Evolutionary conservation across 2,113 vertebrate genomes (phyloP).

Genomic region (Brevimyrus niger): DNA sequence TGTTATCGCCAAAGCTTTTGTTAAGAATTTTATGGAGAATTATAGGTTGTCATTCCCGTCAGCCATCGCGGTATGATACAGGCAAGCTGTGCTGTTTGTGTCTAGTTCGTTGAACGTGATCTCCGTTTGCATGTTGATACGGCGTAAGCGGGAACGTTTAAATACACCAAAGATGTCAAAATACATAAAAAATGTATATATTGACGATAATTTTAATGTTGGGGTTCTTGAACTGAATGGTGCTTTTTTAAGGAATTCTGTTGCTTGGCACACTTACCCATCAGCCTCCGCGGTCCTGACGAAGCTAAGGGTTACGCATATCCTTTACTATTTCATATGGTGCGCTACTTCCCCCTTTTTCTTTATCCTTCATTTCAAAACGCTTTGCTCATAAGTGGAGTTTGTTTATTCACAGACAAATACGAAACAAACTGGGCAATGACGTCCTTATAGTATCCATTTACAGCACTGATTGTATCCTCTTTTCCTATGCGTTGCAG

Average conservation of each 20-base stretch:
- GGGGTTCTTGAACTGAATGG: constrained; percentile 39
- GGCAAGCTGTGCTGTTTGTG: constrained; percentile 12
- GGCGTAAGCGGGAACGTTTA: not conserved
- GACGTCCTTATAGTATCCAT: constrained; percentile 8
- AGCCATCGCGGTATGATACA: constrained; percentile 29
- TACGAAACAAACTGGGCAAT: constrained; percentile 12
- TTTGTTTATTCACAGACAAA: constrained; percentile 22
- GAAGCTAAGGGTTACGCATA: constrained; percentile 30
- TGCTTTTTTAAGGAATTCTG: constrained; percentile 19
- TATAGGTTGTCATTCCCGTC: constrained; percentile 25
- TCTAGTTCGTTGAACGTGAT: constrained; percentile 7
- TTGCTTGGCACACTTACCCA: constrained; percentile 35
- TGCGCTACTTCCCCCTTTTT: constrained; percentile 13
- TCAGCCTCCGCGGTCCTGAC: constrained; percentile 29
- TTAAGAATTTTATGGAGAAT: constrained; percentile 1
- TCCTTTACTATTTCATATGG: constrained; percentile 22
- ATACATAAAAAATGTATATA: not conserved
- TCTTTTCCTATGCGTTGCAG: constrained; percentile 13
- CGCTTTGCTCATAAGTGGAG: not conserved
- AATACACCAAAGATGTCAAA: not conserved
- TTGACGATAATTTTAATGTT: not conserved
- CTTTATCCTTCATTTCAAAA: constrained; percentile 13
- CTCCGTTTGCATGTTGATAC: not conserved
- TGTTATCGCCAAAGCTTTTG: constrained; percentile 6
- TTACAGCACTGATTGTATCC: constrained; percentile 1